These are phyloP conservation scores for Microchrysa polita DNA, from an alignment of 2,888 invertebrate species.

Conservation along the genomic window DNA sequence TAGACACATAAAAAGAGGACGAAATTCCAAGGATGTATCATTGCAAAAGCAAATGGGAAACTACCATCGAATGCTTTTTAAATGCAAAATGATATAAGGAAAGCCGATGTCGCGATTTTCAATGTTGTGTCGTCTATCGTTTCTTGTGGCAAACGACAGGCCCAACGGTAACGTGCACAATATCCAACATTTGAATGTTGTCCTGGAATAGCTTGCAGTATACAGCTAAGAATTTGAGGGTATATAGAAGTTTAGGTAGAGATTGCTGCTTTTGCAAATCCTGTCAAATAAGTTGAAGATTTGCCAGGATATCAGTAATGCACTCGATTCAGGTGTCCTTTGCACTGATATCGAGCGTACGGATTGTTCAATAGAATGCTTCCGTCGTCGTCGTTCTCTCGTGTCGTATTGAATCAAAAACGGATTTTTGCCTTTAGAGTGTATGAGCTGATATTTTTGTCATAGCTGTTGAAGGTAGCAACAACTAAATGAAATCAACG, in stretches of 20 bases:
- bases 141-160: constrained; percentile 13
- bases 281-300: constrained; percentile 25
- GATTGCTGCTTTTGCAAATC: constrained; percentile 3
- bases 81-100: constrained; percentile 4
- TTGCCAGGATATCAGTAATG: constrained; percentile 35
- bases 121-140: background rate
- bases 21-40: background rate
- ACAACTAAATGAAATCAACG: constrained; percentile 5
- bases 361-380: constrained; percentile 2
- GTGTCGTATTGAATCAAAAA: background rate
- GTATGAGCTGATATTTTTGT: background rate
- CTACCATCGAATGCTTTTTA: background rate
- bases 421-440: background rate
- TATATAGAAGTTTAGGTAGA: background rate
- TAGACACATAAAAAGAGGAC: background rate
- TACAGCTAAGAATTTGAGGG: background rate
- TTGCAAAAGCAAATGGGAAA: no score
- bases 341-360: background rate
- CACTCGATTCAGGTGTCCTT: constrained; percentile 15
- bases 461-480: background rate
- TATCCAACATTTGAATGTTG: background rate
- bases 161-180: background rate
- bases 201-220: no score
- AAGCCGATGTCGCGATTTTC: no score
- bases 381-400: background rate